Evolutionary conservation across 1,140 invertebrate genomes (phyloP), one percentile per base, ranked within the genome.

Genomic region (Drosophila arawakana): DNA sequence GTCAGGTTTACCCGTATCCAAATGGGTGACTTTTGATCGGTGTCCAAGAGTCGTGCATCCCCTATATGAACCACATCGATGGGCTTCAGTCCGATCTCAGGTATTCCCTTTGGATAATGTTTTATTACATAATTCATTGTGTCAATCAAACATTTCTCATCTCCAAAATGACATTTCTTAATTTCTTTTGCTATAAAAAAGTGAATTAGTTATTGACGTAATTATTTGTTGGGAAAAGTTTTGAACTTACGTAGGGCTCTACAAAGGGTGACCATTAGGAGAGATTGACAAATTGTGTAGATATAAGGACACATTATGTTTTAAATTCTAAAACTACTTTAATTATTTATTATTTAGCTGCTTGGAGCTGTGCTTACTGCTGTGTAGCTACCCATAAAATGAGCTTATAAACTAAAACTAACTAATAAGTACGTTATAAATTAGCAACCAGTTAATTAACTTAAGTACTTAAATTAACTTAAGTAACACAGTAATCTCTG

Each of bases 21-120:
- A 54, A 34, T 15, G n/a, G 50, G 46, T 21, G 25, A 4, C 3
- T 2, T 30, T 25, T 21, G 39, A 7, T 52, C 30, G 7, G 71
- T 18, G 21, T 70, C 47, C 49, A 72, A 50, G 7, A 80, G 76
- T 21, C 70, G 50, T 0, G 57, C 50, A 52, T 84, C 47, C 13
- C 13, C 50, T 9, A 84, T 70, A 18, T 85, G 74, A 10, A 85
- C 81, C 35, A 78, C 62, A 67, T 85, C 81, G 2, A 81, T 72
- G 25, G 75, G 75, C 6, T 85, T 85, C 2, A 85, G 4, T 3
- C 81, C 81, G 11, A 84, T 35, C 0, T 72, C 59, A 0, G 81
- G 74, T 37, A 84, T 84, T 10, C 81, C 81, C 8, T 76, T 69
- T 0, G 78, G 74, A 70, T 70, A 81, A 9, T 66, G 46, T 7